phyloP scores from a whole-genome alignment of 1,140 invertebrate species.

The Euwallacea fornicatus region DNA sequence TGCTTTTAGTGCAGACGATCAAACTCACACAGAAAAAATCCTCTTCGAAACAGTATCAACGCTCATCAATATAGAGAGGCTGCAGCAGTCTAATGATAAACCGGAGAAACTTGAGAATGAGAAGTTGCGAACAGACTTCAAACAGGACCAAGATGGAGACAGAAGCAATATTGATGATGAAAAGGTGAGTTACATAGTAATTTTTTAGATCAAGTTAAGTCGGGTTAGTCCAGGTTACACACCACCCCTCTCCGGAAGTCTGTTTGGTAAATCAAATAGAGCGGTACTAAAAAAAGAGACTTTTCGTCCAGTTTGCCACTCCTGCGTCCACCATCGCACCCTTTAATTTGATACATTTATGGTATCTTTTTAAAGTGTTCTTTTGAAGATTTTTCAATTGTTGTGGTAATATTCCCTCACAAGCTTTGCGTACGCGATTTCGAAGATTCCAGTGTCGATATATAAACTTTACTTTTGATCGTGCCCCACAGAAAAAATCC shows the following conservation, averaged over 20 bases:
- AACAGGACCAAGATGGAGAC: conserved; percentile 39
- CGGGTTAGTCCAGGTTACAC: too few species aligned
- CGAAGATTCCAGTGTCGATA: too few species aligned
- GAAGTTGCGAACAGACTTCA: conserved; percentile 40
- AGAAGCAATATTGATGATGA: conserved; percentile 44
- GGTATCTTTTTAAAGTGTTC: too few species aligned
- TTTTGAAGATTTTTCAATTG: too few species aligned
- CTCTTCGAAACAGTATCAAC: conserved; percentile 44
- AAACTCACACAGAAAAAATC: conserved; percentile 42
- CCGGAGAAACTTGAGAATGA: conserved; percentile 33
- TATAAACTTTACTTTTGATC: too few species aligned
- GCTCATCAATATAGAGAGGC: conserved; percentile 43
- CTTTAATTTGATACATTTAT: too few species aligned
- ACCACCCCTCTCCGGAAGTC: not conserved
- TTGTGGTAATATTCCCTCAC: too few species aligned
- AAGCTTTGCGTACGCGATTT: too few species aligned
- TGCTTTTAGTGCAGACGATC: conserved; percentile 16
- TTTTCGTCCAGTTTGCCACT: too few species aligned
- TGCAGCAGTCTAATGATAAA: conserved; percentile 39
- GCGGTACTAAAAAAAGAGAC: too few species aligned
- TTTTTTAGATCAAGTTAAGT: not conserved
- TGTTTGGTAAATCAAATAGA: not conserved
- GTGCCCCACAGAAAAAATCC: too few species aligned
- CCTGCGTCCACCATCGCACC: too few species aligned
- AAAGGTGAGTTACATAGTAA: conserved; percentile 31